Percentiles rank a stretch among this genome's conserved stretches.
These are phyloP conservation scores for Uloborus diversus DNA, from an alignment of 1,140 invertebrate species.

Conservation along the genomic window DNA sequence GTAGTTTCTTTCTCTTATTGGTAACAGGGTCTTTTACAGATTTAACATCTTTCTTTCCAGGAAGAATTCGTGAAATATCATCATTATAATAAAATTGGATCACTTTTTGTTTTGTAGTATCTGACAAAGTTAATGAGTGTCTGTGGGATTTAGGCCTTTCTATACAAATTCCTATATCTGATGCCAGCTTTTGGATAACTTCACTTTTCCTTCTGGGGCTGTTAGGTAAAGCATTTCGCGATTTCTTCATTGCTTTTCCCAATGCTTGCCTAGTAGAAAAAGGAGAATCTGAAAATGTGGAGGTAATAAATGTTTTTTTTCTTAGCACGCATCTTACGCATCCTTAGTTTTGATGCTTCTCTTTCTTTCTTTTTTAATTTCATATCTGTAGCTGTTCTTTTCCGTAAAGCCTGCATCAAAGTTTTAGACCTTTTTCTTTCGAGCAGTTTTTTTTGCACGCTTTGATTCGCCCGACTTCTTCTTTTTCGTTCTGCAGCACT, in stretches of 20 bases:
- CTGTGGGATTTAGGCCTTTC: background rate
- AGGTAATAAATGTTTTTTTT: background rate
- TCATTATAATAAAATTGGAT: background rate
- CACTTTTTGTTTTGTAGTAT: background rate
- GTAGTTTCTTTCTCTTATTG: background rate
- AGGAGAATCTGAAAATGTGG: background rate
- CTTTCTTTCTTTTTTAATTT: constrained; percentile 1
- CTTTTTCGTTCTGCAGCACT: background rate
- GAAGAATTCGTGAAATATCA: background rate
- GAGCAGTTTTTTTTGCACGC: background rate
- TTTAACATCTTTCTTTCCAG: background rate
- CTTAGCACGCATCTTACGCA: background rate
- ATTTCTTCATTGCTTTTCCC: background rate
- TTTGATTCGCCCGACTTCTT: background rate
- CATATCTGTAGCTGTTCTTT: background rate
- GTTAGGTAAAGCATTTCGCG: background rate
- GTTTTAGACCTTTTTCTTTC: background rate
- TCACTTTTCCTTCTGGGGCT: background rate
- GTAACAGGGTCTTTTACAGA: background rate
- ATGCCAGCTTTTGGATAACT: no score
- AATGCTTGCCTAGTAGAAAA: background rate
- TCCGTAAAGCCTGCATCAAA: background rate
- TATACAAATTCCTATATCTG: background rate
- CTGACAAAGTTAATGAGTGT: background rate
- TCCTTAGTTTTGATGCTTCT: constrained; percentile 1